These are phyloP conservation scores for Drosophila neonasuta DNA, from an alignment of 2,888 invertebrate species.

Conservation along the genomic window DNA sequence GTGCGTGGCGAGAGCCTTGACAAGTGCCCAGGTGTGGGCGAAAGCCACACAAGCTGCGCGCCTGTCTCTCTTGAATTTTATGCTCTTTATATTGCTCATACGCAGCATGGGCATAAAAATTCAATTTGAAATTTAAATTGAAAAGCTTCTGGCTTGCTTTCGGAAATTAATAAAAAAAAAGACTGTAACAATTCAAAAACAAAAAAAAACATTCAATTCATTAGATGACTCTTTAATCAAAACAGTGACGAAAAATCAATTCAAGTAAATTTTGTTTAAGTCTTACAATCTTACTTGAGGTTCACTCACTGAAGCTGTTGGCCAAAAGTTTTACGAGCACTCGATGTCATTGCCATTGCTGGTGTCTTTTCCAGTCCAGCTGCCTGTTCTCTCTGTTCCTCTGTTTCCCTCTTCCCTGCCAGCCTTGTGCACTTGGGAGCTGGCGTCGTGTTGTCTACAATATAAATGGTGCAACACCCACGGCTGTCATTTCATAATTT, in stretches of 20 bases:
- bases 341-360: constrained; percentile 59
- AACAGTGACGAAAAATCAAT: background rate
- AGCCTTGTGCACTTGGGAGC: background rate
- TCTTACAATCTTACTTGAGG: constrained; percentile 17
- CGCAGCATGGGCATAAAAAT: constrained; percentile 58
- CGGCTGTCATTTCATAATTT: constrained; percentile 70
- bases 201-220: background rate
- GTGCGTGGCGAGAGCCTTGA: constrained; percentile 42
- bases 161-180: constrained; percentile 24
- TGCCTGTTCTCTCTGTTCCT: too few species aligned
- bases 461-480: constrained; percentile 61
- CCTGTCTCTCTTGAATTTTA: constrained; percentile 37
- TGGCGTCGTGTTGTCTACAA: constrained; percentile 62
- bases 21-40: constrained; percentile 34
- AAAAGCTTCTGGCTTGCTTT: constrained; percentile 50
- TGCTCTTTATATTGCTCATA: constrained; percentile 62
- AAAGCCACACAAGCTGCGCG: constrained; percentile 24
- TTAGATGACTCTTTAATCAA: background rate
- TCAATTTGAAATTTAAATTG: constrained; percentile 70
- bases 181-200: background rate
- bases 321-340: constrained; percentile 54
- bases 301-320: constrained; percentile 13
- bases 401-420: too few species aligned
- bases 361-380: background rate
- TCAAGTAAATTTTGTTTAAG: constrained; percentile 3